A percentile compares a stretch with the other conserved stretches of the same genome.
phyloP scores from a whole-genome alignment of 2,888 invertebrate species.

The Lymantria monacha region DNA sequence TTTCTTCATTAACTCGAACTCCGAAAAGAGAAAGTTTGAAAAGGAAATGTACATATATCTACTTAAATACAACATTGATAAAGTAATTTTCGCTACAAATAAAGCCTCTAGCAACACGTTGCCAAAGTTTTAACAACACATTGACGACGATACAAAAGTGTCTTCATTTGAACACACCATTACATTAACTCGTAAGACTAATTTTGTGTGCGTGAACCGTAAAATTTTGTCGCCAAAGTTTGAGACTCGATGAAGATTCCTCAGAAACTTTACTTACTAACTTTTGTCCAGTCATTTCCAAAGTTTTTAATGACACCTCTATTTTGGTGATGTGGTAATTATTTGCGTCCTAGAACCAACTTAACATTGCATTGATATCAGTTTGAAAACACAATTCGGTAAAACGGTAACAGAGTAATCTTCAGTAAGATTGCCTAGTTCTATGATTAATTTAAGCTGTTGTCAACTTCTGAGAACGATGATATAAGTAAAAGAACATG shows the following conservation, averaged over 20 bases:
- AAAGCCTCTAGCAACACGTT: slow-evolving; percentile 2
- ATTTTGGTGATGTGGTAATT: slow-evolving; percentile 23
- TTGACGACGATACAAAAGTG: slow-evolving; percentile 15
- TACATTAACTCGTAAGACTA: slow-evolving; percentile 12
- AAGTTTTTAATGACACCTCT: slow-evolving; percentile 26
- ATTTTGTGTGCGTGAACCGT: slow-evolving; percentile 24
- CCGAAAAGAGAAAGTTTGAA: neutral
- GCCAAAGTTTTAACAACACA: slow-evolving; percentile 20
- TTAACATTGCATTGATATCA: no score
- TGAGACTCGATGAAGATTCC: slow-evolving; percentile 13
- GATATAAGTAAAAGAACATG: no score
- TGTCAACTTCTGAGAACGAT: no score
- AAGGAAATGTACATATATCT: slow-evolving; percentile 1
- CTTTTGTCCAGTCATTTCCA: slow-evolving; percentile 16
- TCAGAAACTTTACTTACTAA: slow-evolving; percentile 3
- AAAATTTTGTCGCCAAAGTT: slow-evolving; percentile 24
- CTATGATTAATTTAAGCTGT: no score
- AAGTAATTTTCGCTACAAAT: slow-evolving; percentile 2
- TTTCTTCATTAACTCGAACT: slow-evolving; percentile 1
- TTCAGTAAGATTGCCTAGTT: no score
- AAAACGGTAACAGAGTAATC: no score
- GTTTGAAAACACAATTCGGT: no score
- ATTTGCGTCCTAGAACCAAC: slow-evolving; percentile 1
- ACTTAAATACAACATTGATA: slow-evolving; percentile 1
- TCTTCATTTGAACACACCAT: slow-evolving; percentile 9